These are phyloP conservation scores for Falco naumanni DNA, from an alignment of 2,797 vertebrate species.

Conservation along the genomic window DNA sequence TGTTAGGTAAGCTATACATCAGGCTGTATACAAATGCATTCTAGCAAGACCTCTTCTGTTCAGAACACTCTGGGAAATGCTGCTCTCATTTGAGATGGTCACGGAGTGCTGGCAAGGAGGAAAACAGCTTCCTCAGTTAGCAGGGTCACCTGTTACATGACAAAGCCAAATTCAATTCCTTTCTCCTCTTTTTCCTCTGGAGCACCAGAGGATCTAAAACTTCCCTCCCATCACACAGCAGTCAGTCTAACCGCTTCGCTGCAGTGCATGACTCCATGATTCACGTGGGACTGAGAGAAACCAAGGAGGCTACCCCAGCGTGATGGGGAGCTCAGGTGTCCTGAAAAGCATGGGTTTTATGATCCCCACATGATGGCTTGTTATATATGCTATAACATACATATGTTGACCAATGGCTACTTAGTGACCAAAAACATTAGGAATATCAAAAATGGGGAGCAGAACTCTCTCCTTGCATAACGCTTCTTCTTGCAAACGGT, in stretches of 20 bases:
- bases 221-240: background rate
- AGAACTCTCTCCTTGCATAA: background rate
- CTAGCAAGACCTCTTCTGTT: background rate
- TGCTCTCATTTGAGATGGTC: background rate
- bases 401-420: background rate
- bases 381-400: background rate
- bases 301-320: rapidly evolving
- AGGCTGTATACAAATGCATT: background rate
- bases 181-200: background rate
- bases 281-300: background rate
- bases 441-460: background rate
- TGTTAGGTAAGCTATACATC: background rate
- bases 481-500: background rate
- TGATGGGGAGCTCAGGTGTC: background rate
- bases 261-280: background rate
- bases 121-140: background rate
- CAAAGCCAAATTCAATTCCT: background rate
- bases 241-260: background rate
- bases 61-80: rapidly evolving
- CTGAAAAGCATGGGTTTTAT: rapidly evolving
- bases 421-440: background rate
- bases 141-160: background rate
- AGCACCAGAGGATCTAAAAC: background rate
- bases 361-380: background rate
- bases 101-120: rapidly evolving